Conservation (phyloP, 1,140 invertebrate species). For the Musca vetustissima region DNA sequence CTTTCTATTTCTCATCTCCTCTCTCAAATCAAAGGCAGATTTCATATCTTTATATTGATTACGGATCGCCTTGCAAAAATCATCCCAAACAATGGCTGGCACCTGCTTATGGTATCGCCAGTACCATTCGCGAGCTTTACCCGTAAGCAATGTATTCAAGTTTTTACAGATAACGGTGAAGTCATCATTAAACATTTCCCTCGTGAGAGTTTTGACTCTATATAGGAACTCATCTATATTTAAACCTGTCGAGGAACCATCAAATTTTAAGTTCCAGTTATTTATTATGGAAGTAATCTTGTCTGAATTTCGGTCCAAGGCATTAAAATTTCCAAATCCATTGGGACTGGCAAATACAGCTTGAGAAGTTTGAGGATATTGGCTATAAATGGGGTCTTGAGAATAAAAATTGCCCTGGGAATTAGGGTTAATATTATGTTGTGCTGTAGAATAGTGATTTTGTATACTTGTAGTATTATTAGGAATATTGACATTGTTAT, state of each 20-base stretch:
- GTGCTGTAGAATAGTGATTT: too few relatives aligned
- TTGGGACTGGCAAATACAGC: too few relatives aligned
- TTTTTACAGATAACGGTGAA: slow-evolving; percentile 21
- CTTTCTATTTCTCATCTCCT: neutral
- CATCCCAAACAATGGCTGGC: neutral
- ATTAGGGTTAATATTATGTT: too few relatives aligned
- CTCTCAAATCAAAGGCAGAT: neutral
- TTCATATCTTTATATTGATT: too few relatives aligned
- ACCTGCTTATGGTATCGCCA: neutral
- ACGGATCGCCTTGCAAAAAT: neutral
- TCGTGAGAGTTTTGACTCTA: slow-evolving; percentile 8
- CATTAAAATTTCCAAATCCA: too few relatives aligned
- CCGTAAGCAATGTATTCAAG: neutral
- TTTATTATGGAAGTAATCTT: neutral
- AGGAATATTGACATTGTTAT: too few relatives aligned
- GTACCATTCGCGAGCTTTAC: neutral
- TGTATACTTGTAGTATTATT: too few relatives aligned
- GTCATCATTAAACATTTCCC: slow-evolving; percentile 7
- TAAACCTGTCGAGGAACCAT: neutral
- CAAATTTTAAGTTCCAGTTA: slow-evolving; percentile 20
- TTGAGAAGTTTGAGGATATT: too few relatives aligned
- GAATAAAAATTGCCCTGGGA: too few relatives aligned
- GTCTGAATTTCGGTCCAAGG: too few relatives aligned
- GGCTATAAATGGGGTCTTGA: too few relatives aligned
- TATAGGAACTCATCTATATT: neutral